phyloP scores from a whole-genome alignment of 2,888 invertebrate genomes.

The Pseudococcus longispinus region DNA sequence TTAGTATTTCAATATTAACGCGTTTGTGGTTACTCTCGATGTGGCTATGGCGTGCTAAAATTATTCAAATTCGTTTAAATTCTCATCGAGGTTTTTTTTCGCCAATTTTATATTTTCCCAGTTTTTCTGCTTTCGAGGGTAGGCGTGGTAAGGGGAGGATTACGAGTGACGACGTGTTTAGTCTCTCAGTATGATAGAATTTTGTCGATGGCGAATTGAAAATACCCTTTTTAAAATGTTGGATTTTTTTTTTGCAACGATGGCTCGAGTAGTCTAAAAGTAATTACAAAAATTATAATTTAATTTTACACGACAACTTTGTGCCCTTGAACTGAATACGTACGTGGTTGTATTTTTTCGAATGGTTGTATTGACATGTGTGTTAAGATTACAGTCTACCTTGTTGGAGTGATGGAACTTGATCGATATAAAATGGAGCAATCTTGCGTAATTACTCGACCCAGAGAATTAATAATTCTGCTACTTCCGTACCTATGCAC shows the following conservation, averaged over 20 bases:
- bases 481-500: background rate
- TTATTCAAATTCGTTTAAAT: background rate
- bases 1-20: background rate
- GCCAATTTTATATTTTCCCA: background rate
- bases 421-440: background rate
- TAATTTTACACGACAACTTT: background rate
- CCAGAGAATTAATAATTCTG: background rate
- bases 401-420: background rate
- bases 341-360: background rate
- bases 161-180: background rate
- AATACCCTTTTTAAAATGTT: background rate
- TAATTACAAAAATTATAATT: background rate
- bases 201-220: no score
- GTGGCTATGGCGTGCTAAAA: background rate
- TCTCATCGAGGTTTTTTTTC: background rate
- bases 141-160: background rate
- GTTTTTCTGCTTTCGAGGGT: background rate
- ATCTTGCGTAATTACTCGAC: background rate
- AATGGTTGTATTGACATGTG: background rate
- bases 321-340: conserved; percentile 17
- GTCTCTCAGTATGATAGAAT: no score
- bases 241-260: background rate
- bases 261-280: background rate
- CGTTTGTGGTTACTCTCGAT: background rate
- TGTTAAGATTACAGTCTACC: background rate